Evolutionary conservation across 2,888 invertebrate genomes (phyloP), one percentile per base, ranked within the genome.

Genomic region (Augochlorella aurata): DNA sequence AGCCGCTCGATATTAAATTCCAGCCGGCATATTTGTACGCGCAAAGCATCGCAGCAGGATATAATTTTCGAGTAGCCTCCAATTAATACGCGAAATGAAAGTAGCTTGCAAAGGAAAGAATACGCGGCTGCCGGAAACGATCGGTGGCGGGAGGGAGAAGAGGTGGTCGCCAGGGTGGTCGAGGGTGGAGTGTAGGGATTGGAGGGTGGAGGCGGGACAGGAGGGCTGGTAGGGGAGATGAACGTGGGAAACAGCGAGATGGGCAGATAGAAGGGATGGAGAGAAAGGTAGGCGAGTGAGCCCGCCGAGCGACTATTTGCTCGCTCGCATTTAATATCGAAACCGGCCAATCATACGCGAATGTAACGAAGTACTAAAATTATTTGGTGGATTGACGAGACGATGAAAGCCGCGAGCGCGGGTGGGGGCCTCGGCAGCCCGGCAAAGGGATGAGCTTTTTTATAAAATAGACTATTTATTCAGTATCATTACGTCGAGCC

Each of bases 21-120:
- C 84, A 75, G 74, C 77, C 77, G 83, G 83, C 81, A 89, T 89
- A 89, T 89, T 88, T 86, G 87, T 81, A 81, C 85, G 85, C 71
- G 78, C 81, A 80, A 88, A 88, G 85, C 88, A 85, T 86, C 85
- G 85, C 84, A 85, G 83, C 84, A 80, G 89, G 83, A 88, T 88
- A 91, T 90, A 87, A 90, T 90, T 91, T 90, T 87, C 83, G 79
- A 88, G 87, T 89, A 86, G 88, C 87, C 87, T 90, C 85, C 90
- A 90, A 91, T 90, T 90, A 89, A 90, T 90, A 88, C 87, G 81
- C 85, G 84, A 87, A 89, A 90, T 88, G 87, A 89, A 88, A 90
- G 88, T 86, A 76, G 77, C 81, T 76, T 76, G 86, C 82, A 84
- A 84, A 80, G 81, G 85, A 83, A 83, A 85, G 84, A 84, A 84